Evolutionary conservation across 1,140 invertebrate genomes (phyloP), one percentile per base, ranked within the genome.

Genomic region (Lucilia sericata): DNA sequence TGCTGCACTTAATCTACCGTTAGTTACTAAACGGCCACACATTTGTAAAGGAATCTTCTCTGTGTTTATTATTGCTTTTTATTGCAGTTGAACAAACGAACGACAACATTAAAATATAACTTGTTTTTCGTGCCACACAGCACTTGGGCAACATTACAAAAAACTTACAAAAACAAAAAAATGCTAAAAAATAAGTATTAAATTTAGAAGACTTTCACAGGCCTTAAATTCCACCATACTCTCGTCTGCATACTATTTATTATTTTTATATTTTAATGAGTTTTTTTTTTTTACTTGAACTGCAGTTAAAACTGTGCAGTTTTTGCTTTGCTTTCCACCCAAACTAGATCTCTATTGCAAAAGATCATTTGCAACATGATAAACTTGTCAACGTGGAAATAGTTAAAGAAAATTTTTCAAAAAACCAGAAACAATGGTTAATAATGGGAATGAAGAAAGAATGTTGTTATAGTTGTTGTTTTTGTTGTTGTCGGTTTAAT

Each of bases 331-430:
- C 10, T 42, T 42, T 55, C 4, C 17, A 12, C 51, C 17, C 51
- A 78, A 42, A 78, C 75, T 47, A 47, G 75, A 78, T 36, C 34
- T 47, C 5, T 47, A 10, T 17, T 17, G 75, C 25, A 47, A 80
- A 21, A 80, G 76, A 80, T 80, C 76, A 49, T 80, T 80, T 80
- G 34, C 76, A 49, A 21, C 42, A 51, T 80, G 76, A 80, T 80
- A 80, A 80, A 80, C 76, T 80, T 80, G 76, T 80, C 76, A 80
- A 80, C 76, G 25, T 34, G 75, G 36, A 78, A 75, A 30, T 14
- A 34, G 14, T 30, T 60, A 75, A 42, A 78, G n/a, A 42, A 75
- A 75, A 12, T 42, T 42, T 42, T 42, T 42, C 5, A 7, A 30
- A 30, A 30, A 74, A 74, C n/a, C 5, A 55, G 13, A 55, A 55